Conservation (phyloP, 2,888 invertebrate species). For the Aphidoletes aphidimyza region DNA sequence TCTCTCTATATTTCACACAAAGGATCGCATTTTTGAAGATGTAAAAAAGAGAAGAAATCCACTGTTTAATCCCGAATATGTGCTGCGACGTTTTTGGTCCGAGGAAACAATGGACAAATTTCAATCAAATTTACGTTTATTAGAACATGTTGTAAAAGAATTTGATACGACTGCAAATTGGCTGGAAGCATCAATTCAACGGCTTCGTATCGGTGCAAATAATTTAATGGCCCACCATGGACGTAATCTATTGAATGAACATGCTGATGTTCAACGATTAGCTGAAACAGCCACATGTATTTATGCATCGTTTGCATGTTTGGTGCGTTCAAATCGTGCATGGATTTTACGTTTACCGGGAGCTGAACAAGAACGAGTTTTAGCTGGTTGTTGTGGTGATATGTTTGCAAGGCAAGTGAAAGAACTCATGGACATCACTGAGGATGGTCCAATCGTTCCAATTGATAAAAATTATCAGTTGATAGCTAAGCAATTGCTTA, state of each 20-base stretch:
- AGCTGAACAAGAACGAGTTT: background rate
- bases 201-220: constrained; percentile 20
- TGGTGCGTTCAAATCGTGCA: constrained; percentile 23
- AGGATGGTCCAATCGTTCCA: background rate
- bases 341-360: background rate
- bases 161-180: background rate
- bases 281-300: background rate
- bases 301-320: constrained; percentile 41
- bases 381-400: constrained; percentile 3
- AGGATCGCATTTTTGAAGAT: constrained; percentile 6
- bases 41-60: constrained; percentile 9
- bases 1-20: background rate
- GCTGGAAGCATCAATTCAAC: constrained; percentile 29
- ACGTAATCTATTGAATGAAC: background rate
- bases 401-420: background rate
- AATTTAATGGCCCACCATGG: background rate
- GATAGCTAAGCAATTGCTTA: background rate
- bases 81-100: background rate
- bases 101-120: constrained; percentile 32
- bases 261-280: constrained; percentile 2
- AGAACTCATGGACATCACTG: background rate
- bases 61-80: background rate
- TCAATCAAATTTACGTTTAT: background rate
- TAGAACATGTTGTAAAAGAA: background rate
- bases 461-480: constrained; percentile 10